Evolutionary conservation across 2,113 vertebrate genomes (phyloP), one percentile per base, ranked within the genome.

Genomic region (Oryctolagus cuniculus): DNA sequence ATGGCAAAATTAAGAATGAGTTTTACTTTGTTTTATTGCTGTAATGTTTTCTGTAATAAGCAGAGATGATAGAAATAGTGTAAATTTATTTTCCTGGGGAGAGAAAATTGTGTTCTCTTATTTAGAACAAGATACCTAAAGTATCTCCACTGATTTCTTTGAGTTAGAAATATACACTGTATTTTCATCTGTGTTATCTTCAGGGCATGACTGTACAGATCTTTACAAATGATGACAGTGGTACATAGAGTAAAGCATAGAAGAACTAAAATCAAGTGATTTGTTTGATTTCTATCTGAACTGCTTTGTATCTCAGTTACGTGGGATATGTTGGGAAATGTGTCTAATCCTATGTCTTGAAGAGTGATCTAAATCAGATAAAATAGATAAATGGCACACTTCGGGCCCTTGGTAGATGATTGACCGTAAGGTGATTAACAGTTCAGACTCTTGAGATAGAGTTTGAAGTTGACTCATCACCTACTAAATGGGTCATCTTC

Each of bases 131-230:
- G 25, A 24, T 58, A 58, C 55, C 19, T 58, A 58, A 58, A 15
- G 7, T 58, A 74, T 84, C 63, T 66, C n/a, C 78, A n/a, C 29
- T 88, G 53, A 9, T 29, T 69, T 29, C 25, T 44, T 83, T 75
- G 49, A 90, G 31, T 89, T 94, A 21, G 3, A 61, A 27, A n/a
- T 51, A 58, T 67, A 22, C 0, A 72, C 51, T 66, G 69, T 87
- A 61, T 90, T 93, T 93, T 49, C 36, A 55, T 93, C 25, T 93
- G 63, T 95, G 61, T 34, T 61, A 16, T 75, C 36, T 75, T 92
- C 29, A 92, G 61, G 21, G 27, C 8, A 84, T 89, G 80, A n/a
- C 27, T 17, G 64, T 67, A 27, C 16, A 94, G 36, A 79, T 38
- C 38, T 38, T 38, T 38, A 38, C 38, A 38, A 38, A 38, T 38